Evolutionary conservation across 2,888 invertebrate genomes (phyloP).

Genomic region (Suillia variegata): DNA sequence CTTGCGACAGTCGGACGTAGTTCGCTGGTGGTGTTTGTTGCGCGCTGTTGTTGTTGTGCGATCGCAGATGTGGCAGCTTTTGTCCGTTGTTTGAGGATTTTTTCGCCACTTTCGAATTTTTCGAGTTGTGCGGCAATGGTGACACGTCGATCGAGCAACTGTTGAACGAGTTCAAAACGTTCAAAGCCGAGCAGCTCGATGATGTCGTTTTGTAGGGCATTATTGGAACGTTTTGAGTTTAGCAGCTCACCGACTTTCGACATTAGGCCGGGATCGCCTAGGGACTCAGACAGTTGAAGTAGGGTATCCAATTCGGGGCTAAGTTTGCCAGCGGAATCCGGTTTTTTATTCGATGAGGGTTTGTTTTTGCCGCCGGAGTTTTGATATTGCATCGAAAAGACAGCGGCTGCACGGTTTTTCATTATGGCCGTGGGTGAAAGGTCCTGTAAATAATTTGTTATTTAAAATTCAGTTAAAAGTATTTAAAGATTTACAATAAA

Average conservation of each 20-base stretch:
- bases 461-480: no score
- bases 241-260: conserved; percentile 62
- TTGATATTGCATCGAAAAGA: conserved; percentile 49
- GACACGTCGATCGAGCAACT: conserved; percentile 69
- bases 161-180: conserved; percentile 75
- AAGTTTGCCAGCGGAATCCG: conserved; percentile 22
- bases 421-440: conserved; percentile 41
- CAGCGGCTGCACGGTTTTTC: conserved; percentile 34
- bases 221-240: conserved; percentile 67
- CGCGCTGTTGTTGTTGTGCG: no score
- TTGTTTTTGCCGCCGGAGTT: no score
- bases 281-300: conserved; percentile 43
- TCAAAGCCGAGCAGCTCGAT: conserved; percentile 88
- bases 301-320: conserved; percentile 41
- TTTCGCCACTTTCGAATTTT: conserved; percentile 43
- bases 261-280: conserved; percentile 42
- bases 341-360: background rate
- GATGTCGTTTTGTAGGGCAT: conserved; percentile 80
- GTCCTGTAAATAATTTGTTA: no score
- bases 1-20: conserved; percentile 72
- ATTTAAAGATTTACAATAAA: no score
- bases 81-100: conserved; percentile 43
- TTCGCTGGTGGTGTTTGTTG: conserved; percentile 23
- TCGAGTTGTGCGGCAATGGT: conserved; percentile 62
- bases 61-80: conserved; percentile 27